A percentile compares a stretch with the other conserved stretches of the same genome.
Evolutionary conservation across 2,888 invertebrate species (phyloP).

Genomic region (Iphiclides podalirius): DNA sequence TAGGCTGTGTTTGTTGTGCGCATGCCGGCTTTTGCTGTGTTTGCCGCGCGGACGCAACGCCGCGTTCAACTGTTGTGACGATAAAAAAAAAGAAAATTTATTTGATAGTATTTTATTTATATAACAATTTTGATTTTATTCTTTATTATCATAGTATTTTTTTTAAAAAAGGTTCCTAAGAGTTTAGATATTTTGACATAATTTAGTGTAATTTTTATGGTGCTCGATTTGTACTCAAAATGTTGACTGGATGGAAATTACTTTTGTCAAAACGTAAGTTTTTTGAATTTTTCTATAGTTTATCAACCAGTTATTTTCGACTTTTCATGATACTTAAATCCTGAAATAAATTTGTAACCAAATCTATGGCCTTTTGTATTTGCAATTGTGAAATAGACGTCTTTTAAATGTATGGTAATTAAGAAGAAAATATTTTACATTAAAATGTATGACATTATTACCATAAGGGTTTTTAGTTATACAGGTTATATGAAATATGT

Average conservation of each 20-base stretch:
- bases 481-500: no score
- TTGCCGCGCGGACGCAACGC: constrained; percentile 34
- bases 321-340: no score
- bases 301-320: background rate
- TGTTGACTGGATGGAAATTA: constrained; percentile 71
- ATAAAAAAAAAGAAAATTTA: background rate
- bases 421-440: no score
- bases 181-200: constrained; percentile 3
- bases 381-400: no score
- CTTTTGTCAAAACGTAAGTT: constrained; percentile 69
- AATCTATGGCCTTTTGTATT: no score
- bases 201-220: constrained; percentile 15
- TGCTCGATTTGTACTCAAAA: constrained; percentile 35
- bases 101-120: background rate
- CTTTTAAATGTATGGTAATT: no score
- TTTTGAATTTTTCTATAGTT: constrained; percentile 2
- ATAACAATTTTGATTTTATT: background rate
- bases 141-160: no score
- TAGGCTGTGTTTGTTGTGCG: constrained; percentile 35
- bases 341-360: no score
- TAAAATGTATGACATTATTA: no score
- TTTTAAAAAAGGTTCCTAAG: background rate
- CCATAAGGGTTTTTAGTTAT: no score
- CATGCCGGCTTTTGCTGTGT: constrained; percentile 38
- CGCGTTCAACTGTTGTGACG: constrained; percentile 27